Evolutionary conservation across 2,888 invertebrate genomes (phyloP), one percentile per base, ranked within the genome.

Genomic region (Zaprionus lineosus): DNA sequence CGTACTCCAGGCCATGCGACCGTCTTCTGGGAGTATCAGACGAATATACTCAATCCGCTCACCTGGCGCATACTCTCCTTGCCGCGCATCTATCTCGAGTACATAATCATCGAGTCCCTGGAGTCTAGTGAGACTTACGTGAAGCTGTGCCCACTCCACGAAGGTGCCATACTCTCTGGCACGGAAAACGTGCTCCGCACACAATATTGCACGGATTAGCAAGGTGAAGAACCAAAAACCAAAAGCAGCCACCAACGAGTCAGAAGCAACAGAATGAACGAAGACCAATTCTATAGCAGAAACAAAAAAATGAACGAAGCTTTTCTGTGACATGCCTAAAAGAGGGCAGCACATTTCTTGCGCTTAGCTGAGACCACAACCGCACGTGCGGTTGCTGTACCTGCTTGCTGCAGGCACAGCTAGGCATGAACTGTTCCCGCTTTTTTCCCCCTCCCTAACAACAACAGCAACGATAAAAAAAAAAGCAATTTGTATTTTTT

Each of bases 51-150:
- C 74, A 96, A 96, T 89, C 95, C 96, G 0, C 92, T 96, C 66
- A 96, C 96, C 0, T 96, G 96, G 96, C 91, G 96, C 53, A 89
- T 96, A 26, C 89, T 96, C 5, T 92, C 94, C 51, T 93, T 93
- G 3, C 95, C 96, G 0, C 92, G 93, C 64, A 93, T 96, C 48
- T 95, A 93, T 86, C 90, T 96, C 39, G 94, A 94, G 53, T 93
- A 93, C 62, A 90, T 96, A 29, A 92, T 92, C 37, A 91, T 96
- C 26, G 94, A 95, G 34, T 94, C 93, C 7, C 91, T 96, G 75
- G 96, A 96, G 89, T 92, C 92, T 48, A 91, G 92, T 6, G 78
- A 86, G n/a, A 71, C 71, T 0, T 64, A 82, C 21, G 28, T 90
- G 41, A 94, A 93, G 7, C 92, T 95, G 2, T 95, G 95, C 81